Percentiles rank a stretch among this genome's conserved stretches.
These are phyloP conservation scores for Xestia ashworthii DNA, from an alignment of 2,888 invertebrate genomes.

Conservation along the genomic window DNA sequence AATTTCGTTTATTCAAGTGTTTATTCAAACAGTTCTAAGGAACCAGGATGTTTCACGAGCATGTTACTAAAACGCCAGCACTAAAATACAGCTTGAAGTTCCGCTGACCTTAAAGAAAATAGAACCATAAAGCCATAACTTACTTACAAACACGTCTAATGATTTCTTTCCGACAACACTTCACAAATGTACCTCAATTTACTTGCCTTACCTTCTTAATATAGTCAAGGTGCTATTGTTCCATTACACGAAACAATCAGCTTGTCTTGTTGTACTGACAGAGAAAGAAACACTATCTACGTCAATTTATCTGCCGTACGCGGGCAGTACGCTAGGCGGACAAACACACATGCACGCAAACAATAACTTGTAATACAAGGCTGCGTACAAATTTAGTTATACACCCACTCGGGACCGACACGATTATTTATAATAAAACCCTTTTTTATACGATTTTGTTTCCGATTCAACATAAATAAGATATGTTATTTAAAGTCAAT, in stretches of 20 bases:
- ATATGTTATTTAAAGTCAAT: conserved; percentile 91
- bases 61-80: conserved; percentile 20
- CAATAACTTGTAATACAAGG: conserved; percentile 85
- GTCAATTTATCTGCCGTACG: conserved; percentile 83
- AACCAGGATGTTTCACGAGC: conserved; percentile 5
- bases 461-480: conserved; percentile 91
- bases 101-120: conserved; percentile 42
- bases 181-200: conserved; percentile 45
- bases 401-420: conserved; percentile 83
- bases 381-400: conserved; percentile 88
- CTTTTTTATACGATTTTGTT: conserved; percentile 89
- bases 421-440: conserved; percentile 88
- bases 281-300: conserved; percentile 82
- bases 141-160: conserved; percentile 35
- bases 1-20: conserved; percentile 4
- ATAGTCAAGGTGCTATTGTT: conserved; percentile 54
- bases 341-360: conserved; percentile 74
- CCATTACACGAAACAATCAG: conserved; percentile 49
- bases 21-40: background rate
- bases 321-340: conserved; percentile 56
- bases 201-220: conserved; percentile 47
- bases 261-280: conserved; percentile 74
- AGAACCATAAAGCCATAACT: conserved; percentile 19
- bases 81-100: conserved; percentile 21
- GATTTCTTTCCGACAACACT: conserved; percentile 49